Base-by-base conservation (phyloP, 2,888 invertebrate genomes). In the Volucella bombylans region DNA sequence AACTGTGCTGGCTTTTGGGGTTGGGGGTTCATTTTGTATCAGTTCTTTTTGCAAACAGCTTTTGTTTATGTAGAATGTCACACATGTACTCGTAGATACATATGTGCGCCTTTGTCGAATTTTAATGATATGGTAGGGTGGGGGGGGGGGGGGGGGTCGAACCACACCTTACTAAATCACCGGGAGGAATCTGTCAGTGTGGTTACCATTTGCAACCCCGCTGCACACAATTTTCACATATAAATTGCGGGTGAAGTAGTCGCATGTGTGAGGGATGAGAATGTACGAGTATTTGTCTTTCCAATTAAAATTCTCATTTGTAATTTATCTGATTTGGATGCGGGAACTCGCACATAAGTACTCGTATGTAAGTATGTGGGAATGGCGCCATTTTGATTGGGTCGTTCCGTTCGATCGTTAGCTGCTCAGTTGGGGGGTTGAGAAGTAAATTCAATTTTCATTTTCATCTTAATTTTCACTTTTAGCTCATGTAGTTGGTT, bases 21-120 rank as follows among this genome's bases (percentile, higher is more conserved):
- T 14, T n/a, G 18, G 50, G 59, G 54, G 52, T 61, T 38, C 8
- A 11, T 43, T 47, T 43, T 45, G 18, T 45, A 2, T 23, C 8
- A 4, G 1, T 38, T 49, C 10, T 38, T 50, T 64, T 15, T 55
- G 57, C 47, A 57, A 73, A 82, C 65, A 68, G 62, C 52, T 50
- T 73, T 82, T 82, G 82, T 78, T 82, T 74, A 82, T 82, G 14
- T 68, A 69, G 78, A 74, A 79, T 83, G 78, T 79, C 79, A 79
- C 45, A 69, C 57, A 68, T 61, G 62, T 61, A 8, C n/a, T 23
- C 3, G 23, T 31, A 31, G 39, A 55, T 68, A 50, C 43, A 23
- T 50, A 61, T 68, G 54, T 54, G 8, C 1, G 2, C 8, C 8
- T 49, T n/a, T 38, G 31, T 31, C 31, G 45, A 9, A 39, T 49